Evolutionary conservation across 1,140 invertebrate species (phyloP).

Genomic region (Drosophila grimshawi): DNA sequence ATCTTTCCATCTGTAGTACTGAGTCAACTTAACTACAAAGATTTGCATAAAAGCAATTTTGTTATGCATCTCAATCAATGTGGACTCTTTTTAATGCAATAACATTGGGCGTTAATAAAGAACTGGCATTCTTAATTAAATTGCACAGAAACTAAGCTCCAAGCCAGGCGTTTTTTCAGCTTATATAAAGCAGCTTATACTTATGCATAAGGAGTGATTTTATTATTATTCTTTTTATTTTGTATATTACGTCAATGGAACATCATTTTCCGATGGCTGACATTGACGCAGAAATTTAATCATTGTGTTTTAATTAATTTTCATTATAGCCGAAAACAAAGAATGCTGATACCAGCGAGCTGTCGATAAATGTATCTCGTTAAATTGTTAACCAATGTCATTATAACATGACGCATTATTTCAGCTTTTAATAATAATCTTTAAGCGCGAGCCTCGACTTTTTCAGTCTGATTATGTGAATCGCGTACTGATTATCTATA

Average conservation of each 20-base stretch:
- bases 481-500: neutral
- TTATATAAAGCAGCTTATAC: neutral
- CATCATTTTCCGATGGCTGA: neutral
- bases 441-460: neutral
- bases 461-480: neutral
- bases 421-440: neutral
- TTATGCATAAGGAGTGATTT: no score
- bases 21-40: neutral
- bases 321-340: neutral
- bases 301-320: neutral
- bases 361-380: neutral
- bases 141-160: constrained; percentile 1
- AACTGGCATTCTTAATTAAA: neutral
- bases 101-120: neutral
- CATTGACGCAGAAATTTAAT: constrained; percentile 1
- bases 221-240: neutral
- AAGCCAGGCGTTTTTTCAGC: neutral
- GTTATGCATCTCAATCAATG: neutral
- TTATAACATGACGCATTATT: neutral
- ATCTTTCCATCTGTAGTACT: no score
- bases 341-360: neutral
- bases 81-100: neutral
- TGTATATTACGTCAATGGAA: neutral
- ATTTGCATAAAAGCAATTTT: neutral
- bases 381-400: neutral